These are phyloP conservation scores for Polia nebulosa DNA, from an alignment of 2,888 invertebrate genomes.

Conservation along the genomic window DNA sequence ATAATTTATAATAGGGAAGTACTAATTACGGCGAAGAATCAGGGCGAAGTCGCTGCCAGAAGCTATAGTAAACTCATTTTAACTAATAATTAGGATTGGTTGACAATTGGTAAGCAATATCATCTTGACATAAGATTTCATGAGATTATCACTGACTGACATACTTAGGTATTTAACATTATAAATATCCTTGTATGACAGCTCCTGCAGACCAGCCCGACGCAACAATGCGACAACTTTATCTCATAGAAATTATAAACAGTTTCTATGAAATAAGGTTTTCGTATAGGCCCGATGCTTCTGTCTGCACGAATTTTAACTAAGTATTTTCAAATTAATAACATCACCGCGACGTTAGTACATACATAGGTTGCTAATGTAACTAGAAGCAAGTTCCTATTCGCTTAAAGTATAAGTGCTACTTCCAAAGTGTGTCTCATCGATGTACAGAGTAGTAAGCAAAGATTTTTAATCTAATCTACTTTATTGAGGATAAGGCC, in stretches of 20 bases:
- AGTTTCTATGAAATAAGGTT: too few relatives aligned
- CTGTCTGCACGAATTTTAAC: neutral
- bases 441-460: neutral
- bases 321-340: neutral
- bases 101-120: neutral
- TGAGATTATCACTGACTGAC: neutral
- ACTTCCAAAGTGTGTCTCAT: slow-evolving; percentile 4
- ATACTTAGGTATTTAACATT: neutral
- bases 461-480: slow-evolving; percentile 47
- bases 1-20: too few relatives aligned
- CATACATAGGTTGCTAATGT: too few relatives aligned
- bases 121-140: too few relatives aligned
- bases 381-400: neutral
- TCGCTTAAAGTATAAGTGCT: neutral
- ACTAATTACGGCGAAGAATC: too few relatives aligned
- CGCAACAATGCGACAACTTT: too few relatives aligned
- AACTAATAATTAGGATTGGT: neutral
- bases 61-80: too few relatives aligned
- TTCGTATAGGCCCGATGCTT: neutral
- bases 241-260: too few relatives aligned
- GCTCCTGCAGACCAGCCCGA: too few relatives aligned
- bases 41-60: too few relatives aligned
- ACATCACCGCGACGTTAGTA: too few relatives aligned
- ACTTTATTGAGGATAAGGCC: slow-evolving; percentile 2
- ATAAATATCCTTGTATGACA: too few relatives aligned